Evolutionary conservation across 1,140 invertebrate genomes (phyloP).

Genomic region (Anoplophora glabripennis): DNA sequence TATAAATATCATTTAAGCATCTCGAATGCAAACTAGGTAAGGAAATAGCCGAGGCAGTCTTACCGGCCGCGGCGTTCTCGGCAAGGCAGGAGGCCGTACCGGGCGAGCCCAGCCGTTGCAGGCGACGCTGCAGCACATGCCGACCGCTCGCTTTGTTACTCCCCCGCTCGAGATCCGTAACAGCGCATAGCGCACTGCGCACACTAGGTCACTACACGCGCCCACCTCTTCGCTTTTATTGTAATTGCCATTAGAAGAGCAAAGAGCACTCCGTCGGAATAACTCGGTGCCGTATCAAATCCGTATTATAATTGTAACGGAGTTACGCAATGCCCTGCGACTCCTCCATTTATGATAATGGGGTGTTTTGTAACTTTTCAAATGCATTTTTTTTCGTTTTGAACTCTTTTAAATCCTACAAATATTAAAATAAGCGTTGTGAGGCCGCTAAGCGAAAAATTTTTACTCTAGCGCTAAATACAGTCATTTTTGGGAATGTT

Average conservation of each 20-base stretch:
- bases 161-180: slow-evolving; percentile 36
- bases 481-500: no score
- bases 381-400: no score
- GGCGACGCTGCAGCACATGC: slow-evolving; percentile 26
- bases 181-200: slow-evolving; percentile 39
- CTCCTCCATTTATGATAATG: no score
- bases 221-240: slow-evolving; percentile 23
- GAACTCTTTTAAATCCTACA: no score
- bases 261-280: background rate
- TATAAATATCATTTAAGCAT: slow-evolving; percentile 35
- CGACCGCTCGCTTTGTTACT: slow-evolving; percentile 29
- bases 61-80: slow-evolving; percentile 14
- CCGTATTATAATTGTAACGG: slow-evolving; percentile 13
- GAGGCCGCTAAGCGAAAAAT: no score
- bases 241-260: slow-evolving; percentile 16
- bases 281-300: slow-evolving; percentile 9
- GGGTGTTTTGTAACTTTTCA: no score
- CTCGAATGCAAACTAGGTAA: slow-evolving; percentile 33
- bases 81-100: slow-evolving; percentile 27
- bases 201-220: slow-evolving; percentile 38
- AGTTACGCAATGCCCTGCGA: no score
- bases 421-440: no score
- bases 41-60: slow-evolving; percentile 25
- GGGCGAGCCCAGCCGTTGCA: slow-evolving; percentile 20
- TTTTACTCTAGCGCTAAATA: no score